These are phyloP conservation scores for Brienomyrus brachyistius DNA, from an alignment of 2,113 vertebrate species.

Conservation along the genomic window DNA sequence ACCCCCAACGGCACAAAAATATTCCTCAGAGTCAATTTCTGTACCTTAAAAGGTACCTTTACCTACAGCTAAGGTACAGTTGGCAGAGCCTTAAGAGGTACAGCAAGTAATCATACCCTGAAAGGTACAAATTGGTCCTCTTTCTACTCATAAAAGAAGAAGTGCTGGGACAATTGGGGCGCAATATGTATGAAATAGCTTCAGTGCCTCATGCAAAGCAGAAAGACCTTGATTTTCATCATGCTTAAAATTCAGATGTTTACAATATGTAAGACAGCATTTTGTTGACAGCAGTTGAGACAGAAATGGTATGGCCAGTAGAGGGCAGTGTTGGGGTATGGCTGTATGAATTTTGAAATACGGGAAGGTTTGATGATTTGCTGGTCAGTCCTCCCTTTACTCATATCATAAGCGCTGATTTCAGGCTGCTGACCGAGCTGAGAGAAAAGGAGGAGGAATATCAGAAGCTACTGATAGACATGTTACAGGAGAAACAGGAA, in stretches of 20 bases:
- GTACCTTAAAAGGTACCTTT: not conserved
- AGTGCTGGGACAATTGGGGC: not conserved
- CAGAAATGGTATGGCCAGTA: not conserved
- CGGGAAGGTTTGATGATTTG: not conserved
- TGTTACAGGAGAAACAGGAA: slow-evolving; percentile 41
- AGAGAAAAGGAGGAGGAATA: slow-evolving; percentile 71
- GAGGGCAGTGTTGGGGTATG: not conserved
- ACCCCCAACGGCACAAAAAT: not conserved
- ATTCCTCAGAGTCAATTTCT: not conserved
- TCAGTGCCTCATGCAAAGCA: not conserved
- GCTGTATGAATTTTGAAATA: not conserved
- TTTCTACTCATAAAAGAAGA: not conserved
- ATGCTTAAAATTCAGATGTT: not conserved
- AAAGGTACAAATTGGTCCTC: not conserved
- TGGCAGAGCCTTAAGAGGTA: not conserved
- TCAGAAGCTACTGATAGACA: slow-evolving; percentile 59
- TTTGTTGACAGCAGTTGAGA: not conserved
- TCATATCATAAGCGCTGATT: not conserved
- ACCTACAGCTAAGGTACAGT: not conserved
- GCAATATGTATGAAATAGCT: not conserved
- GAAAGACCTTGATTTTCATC: not conserved
- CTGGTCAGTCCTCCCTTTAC: not conserved
- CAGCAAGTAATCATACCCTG: not conserved
- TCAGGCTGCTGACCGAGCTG: slow-evolving; percentile 70
- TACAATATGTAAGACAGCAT: not conserved